phyloP scores from a whole-genome alignment of 92 coral and sea anemone species.

The Phymanthus crucifer region DNA sequence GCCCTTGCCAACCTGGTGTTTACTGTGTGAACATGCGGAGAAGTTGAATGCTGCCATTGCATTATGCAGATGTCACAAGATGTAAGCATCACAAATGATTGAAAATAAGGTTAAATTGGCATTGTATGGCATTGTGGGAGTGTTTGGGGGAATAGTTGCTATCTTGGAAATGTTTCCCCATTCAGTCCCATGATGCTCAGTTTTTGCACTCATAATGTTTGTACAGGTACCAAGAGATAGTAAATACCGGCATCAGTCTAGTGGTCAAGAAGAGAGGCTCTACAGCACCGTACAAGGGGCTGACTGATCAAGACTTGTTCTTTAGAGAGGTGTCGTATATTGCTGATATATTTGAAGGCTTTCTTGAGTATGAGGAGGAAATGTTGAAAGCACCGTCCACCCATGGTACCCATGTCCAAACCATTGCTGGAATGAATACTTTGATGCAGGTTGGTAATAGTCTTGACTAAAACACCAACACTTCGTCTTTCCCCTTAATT shows the following conservation, averaged over 20 bases:
- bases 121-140: not conserved
- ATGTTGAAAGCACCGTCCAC: constrained; percentile 48
- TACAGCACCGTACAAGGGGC: constrained; percentile 56
- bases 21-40: constrained; percentile 91
- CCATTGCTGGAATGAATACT: constrained; percentile 69
- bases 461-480: not conserved
- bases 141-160: too few species aligned
- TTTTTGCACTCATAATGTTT: too few species aligned
- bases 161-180: too few species aligned
- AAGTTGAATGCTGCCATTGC: constrained; percentile 88
- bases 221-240: constrained; percentile 73
- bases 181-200: too few species aligned
- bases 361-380: constrained; percentile 79
- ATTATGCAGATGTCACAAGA: constrained; percentile 69
- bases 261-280: constrained; percentile 66
- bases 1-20: constrained; percentile 69
- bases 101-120: too few species aligned
- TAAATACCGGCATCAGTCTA: constrained; percentile 64
- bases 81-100: constrained; percentile 26
- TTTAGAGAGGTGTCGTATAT: constrained; percentile 89
- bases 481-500: not conserved
- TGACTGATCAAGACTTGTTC: constrained; percentile 90
- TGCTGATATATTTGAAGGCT: constrained; percentile 74
- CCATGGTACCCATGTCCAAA: constrained; percentile 47
- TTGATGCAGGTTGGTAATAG: constrained; percentile 65